These are phyloP conservation scores for Tretioscincus oriximinensis DNA, from an alignment of 2,113 vertebrate genomes.

Conservation along the genomic window DNA sequence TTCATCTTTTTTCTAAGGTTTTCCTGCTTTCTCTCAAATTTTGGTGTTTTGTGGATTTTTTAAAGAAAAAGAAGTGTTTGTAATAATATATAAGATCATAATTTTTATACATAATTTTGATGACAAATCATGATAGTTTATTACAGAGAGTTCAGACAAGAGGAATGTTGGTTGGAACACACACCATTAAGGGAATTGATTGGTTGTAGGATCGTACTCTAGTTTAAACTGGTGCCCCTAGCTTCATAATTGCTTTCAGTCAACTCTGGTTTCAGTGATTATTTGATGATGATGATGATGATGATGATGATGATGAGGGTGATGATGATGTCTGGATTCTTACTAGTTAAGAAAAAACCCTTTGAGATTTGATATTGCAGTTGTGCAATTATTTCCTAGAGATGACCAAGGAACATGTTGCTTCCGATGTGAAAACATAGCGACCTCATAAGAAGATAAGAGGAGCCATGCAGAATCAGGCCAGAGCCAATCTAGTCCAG, in stretches of 20 bases:
- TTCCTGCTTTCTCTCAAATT: slow-evolving; percentile 63
- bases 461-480: too few relatives aligned
- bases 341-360: slow-evolving; percentile 50
- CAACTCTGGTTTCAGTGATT: slow-evolving; percentile 21
- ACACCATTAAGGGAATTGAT: background rate
- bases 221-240: background rate
- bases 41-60: slow-evolving; percentile 71
- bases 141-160: slow-evolving; percentile 40
- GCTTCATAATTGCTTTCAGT: background rate
- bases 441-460: background rate
- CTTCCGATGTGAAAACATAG: slow-evolving; percentile 59
- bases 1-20: slow-evolving; percentile 69
- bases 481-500: too few relatives aligned
- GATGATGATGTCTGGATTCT: slow-evolving; percentile 29
- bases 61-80: slow-evolving; percentile 60
- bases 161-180: slow-evolving; percentile 36
- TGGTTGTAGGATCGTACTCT: slow-evolving; percentile 25
- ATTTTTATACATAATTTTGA: slow-evolving; percentile 79
- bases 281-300: slow-evolving; percentile 19
- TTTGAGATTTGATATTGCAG: slow-evolving; percentile 62
- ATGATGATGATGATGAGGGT: background rate
- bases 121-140: slow-evolving; percentile 64
- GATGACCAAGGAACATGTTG: slow-evolving; percentile 53
- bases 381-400: slow-evolving; percentile 42
- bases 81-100: slow-evolving; percentile 74